Base-by-base conservation (phyloP, 2,888 invertebrate species). In the Latheticus oryzae region DNA sequence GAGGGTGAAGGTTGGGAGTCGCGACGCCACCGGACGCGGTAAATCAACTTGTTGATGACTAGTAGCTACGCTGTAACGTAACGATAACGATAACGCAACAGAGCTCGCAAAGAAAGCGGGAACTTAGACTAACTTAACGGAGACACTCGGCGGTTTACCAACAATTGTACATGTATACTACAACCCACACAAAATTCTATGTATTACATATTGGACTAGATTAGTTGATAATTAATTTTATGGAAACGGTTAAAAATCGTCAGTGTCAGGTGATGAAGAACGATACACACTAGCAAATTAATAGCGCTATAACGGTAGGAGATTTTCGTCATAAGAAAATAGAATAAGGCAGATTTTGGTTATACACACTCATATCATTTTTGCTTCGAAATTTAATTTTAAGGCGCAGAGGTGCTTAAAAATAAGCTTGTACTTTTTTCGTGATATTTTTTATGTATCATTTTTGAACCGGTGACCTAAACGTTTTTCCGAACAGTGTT, bases 371-470 rank as follows among this genome's bases (percentile, higher is more conserved):
- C 78, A 79, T 79, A 79, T 78, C 78, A 78, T 78, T 77, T 77
- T 80, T 76, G 75, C 78, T 80, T 81, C 78, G 77, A 79, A 79
- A 78, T 80, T 79, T 83, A 82, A 83, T 83, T 84, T 84, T 86
- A 86, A 86, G 86, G 86, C 86, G 86, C 86, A 85, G 85, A 85
- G 85, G 85, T 85, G 85, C 85, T 85, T 82, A 82, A 84, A 58
- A 85, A 84, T 84, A 85, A 85, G 85, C 85, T 86, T 86, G 85
- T 85, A 85, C 85, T 85, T 84, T 84, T 84, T 80, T 83, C 82
- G 81, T 84, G 84, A 84, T 84, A 83, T 82, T 76, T 80, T 73
- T 74, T 68, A 73, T 76, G 70, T 75, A 70, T 75, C 50, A 33
- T 58, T 61, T 80, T 81, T 79, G 81, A 80, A 81, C 81, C 81